A percentile compares a stretch with the other conserved stretches of the same genome.
Evolutionary conservation across 2,797 vertebrate genomes (phyloP).

Genomic region (Lemur catta): DNA sequence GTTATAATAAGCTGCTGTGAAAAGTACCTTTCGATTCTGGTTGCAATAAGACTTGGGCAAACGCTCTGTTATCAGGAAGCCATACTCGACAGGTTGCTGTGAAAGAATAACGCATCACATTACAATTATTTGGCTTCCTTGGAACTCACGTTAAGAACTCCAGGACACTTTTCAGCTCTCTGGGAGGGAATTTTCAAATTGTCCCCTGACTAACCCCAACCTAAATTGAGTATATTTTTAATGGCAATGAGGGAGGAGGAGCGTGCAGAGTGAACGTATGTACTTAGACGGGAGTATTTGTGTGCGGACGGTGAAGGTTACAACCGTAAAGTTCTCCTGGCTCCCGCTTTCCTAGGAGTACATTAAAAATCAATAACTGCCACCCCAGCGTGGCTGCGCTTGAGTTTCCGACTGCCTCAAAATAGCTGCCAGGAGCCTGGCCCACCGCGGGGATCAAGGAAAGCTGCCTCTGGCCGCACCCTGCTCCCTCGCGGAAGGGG

Average conservation of each 20-base stretch:
- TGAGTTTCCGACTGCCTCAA: conserved; percentile 77
- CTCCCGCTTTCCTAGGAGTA: conserved; percentile 38
- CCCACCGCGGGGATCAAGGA: conserved; percentile 72
- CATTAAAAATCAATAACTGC: conserved; percentile 69
- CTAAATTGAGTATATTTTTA: not conserved
- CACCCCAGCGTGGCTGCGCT: conserved; percentile 33
- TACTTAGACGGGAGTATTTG: not conserved
- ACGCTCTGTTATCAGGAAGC: not conserved
- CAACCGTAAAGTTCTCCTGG: conserved; percentile 38
- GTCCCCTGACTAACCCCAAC: not conserved
- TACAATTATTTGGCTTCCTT: not conserved
- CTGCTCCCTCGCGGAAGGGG: conserved; percentile 68
- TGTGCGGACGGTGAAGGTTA: not conserved
- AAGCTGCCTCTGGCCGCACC: conserved; percentile 59
- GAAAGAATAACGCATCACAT: not conserved
- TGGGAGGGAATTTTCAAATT: not conserved
- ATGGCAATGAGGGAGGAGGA: not conserved
- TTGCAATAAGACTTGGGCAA: not conserved
- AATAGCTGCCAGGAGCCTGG: conserved; percentile 73
- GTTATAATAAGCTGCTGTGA: not conserved
- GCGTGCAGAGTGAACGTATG: not conserved
- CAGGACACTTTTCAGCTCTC: not conserved
- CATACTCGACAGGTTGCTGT: conserved; percentile 21
- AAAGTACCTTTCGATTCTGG: not conserved
- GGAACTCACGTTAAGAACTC: conserved; percentile 13